Evolutionary conservation across 2,113 vertebrate species (phyloP).

Genomic region (Brachionichthys hirsutus): DNA sequence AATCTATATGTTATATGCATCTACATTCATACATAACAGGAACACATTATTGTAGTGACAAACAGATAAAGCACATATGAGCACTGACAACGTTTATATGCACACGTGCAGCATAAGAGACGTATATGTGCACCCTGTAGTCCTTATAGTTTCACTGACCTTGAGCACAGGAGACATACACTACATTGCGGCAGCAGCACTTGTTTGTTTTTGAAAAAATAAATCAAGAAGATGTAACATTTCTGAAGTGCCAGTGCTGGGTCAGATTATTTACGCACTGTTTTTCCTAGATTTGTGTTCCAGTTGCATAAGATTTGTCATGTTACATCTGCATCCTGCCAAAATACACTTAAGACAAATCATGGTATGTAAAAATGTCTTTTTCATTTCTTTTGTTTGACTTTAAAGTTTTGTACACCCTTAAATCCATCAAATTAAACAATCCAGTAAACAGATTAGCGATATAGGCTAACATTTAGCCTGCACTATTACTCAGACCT

Average conservation of each 20-base stretch:
- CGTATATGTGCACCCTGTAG: conserved; percentile 67
- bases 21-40: conserved; percentile 71
- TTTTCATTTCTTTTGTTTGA: conserved; percentile 35
- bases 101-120: conserved; percentile 68
- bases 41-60: conserved; percentile 71
- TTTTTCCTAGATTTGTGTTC: conserved; percentile 20
- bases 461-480: conserved; percentile 27
- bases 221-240: conserved; percentile 31
- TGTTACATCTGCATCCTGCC: conserved; percentile 47
- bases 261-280: conserved; percentile 22
- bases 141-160: conserved; percentile 60
- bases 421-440: conserved; percentile 25
- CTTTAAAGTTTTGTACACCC: conserved; percentile 21
- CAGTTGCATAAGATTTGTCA: conserved; percentile 63
- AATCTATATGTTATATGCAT: conserved; percentile 73
- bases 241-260: conserved; percentile 23
- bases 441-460: conserved; percentile 34
- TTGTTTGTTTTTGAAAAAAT: conserved; percentile 57
- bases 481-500: conserved; percentile 45
- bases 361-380: conserved; percentile 21
- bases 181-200: conserved; percentile 63
- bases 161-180: conserved; percentile 62
- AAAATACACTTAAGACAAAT: conserved; percentile 62
- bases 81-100: conserved; percentile 65
- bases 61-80: conserved; percentile 67